Percentiles rank a stretch among this genome's conserved stretches.
These are phyloP conservation scores for Berghia stephanieae DNA, from an alignment of 1,140 invertebrate genomes.

Conservation along the genomic window DNA sequence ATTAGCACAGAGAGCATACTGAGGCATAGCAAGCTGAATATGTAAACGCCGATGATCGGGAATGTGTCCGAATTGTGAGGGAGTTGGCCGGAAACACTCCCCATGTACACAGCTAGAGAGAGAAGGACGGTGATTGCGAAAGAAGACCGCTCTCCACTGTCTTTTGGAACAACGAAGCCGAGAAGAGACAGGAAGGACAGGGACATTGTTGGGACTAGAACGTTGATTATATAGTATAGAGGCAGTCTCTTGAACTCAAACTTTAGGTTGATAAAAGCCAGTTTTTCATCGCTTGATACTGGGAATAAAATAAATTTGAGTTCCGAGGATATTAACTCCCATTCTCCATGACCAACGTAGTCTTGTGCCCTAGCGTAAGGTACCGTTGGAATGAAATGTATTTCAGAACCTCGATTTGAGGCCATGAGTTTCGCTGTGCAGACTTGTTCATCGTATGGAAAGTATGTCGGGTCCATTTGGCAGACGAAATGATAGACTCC, in stretches of 20 bases:
- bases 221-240: conserved; percentile 68
- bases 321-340: background rate
- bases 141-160: conserved; percentile 71
- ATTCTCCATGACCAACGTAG: conserved; percentile 13
- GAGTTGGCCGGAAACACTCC: conserved; percentile 70
- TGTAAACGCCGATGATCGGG: background rate
- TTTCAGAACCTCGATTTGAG: background rate
- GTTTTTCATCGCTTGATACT: too few relatives aligned
- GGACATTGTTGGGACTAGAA: conserved; percentile 71
- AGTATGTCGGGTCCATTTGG: background rate
- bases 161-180: conserved; percentile 71
- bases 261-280: too few relatives aligned
- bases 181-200: conserved; percentile 70
- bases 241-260: conserved; percentile 28
- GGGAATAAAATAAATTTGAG: too few relatives aligned
- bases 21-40: background rate
- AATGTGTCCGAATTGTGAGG: conserved; percentile 67
- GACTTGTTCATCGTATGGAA: conserved; percentile 8
- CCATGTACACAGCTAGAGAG: conserved; percentile 71
- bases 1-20: background rate
- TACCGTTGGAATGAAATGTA: background rate
- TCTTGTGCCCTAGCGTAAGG: background rate
- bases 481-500: background rate
- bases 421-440: background rate
- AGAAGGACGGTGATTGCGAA: conserved; percentile 71